Base-by-base conservation (phyloP, 1,140 invertebrate species). In the Tetramorium simillimum region DNA sequence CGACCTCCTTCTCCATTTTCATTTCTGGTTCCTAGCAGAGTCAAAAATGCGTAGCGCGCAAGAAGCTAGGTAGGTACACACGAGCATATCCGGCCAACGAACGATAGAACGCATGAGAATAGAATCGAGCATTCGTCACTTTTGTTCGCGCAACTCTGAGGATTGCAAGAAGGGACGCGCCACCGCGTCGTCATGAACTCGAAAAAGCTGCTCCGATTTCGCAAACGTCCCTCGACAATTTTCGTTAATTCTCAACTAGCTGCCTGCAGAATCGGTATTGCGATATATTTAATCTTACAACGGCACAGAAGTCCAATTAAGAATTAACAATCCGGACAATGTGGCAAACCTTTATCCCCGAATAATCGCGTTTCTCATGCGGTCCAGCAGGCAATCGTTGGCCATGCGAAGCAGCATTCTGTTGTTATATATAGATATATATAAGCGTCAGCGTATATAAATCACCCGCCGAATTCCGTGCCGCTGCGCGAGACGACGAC, bases 21-120 rank as follows among this genome's bases (percentile, higher is more conserved):
- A 81, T 89, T 90, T 88, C 85, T 91, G 88, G 86, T 40, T 90
- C 82, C 80, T 84, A 72, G 88, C 89, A 87, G 89, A 93, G 92
- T 88, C 88, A 92, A 93, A 93, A 93, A 90, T 93, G 90, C 92
- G 88, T 93, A 92, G 91, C 91, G 92, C 91, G 87, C 89, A 91
- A 91, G 70, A 93, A 94, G 93, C 93, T 93, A 93, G 90, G 85
- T 89, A 87, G 89, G 91, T 92, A 93, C 90, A 92, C 91, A 91
- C 91, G 90, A 93, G 91, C 89, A 84, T 92, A 86, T 86, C 78
- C 73, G 78, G 86, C 90, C 88, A 91, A 89, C 63, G 89, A 91
- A 91, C 87, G 88, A 75, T 76, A 80, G 88, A 87, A 85, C 89
- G 77, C 90, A 90, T 78, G 87, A 90, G 81, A 91, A 81, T 4